Evolutionary conservation across 2,797 vertebrate genomes (phyloP), one percentile per base, ranked within the genome.

Genomic region (Thalassophryne amazonica): DNA sequence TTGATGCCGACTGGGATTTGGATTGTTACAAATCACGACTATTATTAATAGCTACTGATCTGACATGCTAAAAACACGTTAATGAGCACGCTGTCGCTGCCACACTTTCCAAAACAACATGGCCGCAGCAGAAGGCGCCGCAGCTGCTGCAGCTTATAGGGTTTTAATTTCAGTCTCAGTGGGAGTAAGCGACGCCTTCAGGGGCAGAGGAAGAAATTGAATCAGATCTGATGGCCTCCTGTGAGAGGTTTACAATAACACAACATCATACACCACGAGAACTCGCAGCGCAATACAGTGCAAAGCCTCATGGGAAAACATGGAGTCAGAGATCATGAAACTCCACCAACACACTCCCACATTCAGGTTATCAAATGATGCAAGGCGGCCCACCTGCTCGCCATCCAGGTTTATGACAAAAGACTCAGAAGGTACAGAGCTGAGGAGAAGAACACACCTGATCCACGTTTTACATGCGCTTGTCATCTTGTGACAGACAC

Each of bases 81-180:
- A n/a, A n/a, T n/a, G n/a, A 45, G 39, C 3, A 3, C 59, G 48
- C 53, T 1, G 22, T 29, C 15, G 24, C 51, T 40, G 60, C 65
- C 78, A 62, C 78, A 62, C 58, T 67, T 79, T 81, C 78, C 78
- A 73, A 74, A 84, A 82, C 73, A 82, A 80, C 73, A 75, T 56
- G 68, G 67, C 45, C 37, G 51, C 56, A 16, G n/a, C 47, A 39
- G 2, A 66, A 33, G 54, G 51, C 58, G 51, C 47, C 39, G 0
- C 40, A 37, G 60, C 52, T 60, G 54, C 51, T n/a, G 7, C 33
- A 17, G 68, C 64, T 59, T 28, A 48, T 14, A 53, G 35, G 50
- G 24, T 73, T 78, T 78, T 61, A 25, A 59, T 78, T 57, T 47
- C 3, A 0, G 20, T 65, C 67, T 58, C 81, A 0, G 43, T 41